Conservation (phyloP, 2,797 vertebrate species). For the Benthosema pterotum region DNA sequence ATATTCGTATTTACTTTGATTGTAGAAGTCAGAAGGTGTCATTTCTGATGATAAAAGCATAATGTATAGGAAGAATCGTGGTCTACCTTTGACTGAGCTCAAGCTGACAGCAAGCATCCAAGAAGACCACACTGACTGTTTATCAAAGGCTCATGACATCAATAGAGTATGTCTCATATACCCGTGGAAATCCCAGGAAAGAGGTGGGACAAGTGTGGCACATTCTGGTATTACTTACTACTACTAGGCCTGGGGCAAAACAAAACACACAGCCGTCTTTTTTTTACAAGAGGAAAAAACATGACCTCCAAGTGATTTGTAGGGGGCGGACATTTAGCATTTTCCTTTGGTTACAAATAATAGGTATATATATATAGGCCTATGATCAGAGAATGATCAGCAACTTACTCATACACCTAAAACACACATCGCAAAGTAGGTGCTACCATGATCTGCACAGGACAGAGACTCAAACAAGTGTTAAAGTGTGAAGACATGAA, state of each 20-base stretch:
- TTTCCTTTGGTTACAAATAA: constrained; percentile 56
- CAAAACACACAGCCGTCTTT: constrained; percentile 56
- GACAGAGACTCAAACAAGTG: too few species aligned
- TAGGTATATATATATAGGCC: constrained; percentile 34
- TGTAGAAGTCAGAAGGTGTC: constrained; percentile 17
- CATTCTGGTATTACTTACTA: constrained; percentile 57
- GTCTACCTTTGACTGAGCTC: constrained; percentile 16
- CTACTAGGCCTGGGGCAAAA: constrained; percentile 52
- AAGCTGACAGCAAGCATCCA: constrained; percentile 17
- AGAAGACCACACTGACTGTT: constrained; percentile 60
- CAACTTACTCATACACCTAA: too few species aligned
- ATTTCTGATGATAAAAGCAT: constrained; percentile 21
- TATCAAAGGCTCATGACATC: constrained; percentile 69
- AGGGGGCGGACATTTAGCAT: constrained; percentile 36
- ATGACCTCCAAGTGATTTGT: constrained; percentile 63
- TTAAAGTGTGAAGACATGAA: too few species aligned
- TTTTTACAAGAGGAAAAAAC: constrained; percentile 73
- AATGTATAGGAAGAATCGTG: background rate
- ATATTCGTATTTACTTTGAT: constrained; percentile 11
- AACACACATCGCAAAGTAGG: too few species aligned
- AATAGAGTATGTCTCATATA: constrained; percentile 54
- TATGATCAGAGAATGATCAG: constrained; percentile 7
- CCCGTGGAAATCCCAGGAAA: constrained; percentile 71
- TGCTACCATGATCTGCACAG: too few species aligned
- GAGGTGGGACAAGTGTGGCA: constrained; percentile 47